Conservation (phyloP, 1,140 invertebrate genomes). For the Triops longicaudatus region DNA sequence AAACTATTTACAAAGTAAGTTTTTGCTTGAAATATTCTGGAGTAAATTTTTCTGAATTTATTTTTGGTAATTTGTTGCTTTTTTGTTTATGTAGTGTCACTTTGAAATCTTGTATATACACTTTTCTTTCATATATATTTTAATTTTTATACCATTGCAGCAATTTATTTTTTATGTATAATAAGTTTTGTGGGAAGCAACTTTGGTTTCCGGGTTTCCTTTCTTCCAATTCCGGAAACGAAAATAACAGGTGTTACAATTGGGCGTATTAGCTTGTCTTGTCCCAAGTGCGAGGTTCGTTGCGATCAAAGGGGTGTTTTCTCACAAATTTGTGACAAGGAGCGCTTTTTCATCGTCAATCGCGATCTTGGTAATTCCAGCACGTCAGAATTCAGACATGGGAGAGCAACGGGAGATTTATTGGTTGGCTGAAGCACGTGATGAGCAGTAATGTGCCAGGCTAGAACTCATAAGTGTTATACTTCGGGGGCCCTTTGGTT, state of each 20-base stretch:
- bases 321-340: neutral
- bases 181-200: too few relatives aligned
- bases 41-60: too few relatives aligned
- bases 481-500: neutral
- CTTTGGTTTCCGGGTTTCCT: neutral
- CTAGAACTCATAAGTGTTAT: neutral
- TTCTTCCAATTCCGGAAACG: neutral
- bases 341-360: neutral
- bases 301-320: neutral
- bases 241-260: neutral
- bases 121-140: too few relatives aligned
- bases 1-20: too few relatives aligned
- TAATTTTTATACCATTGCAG: too few relatives aligned
- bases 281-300: neutral
- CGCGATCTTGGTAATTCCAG: neutral
- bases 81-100: too few relatives aligned
- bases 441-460: constrained; percentile 11
- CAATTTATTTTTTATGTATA: too few relatives aligned
- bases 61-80: too few relatives aligned
- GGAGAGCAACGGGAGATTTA: neutral
- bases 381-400: constrained; percentile 14
- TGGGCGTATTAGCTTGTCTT: neutral
- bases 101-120: too few relatives aligned
- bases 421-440: constrained; percentile 14
- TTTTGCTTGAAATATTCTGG: too few relatives aligned